These are phyloP conservation scores for Cryptoprocta ferox DNA, from an alignment of 2,797 vertebrate genomes.

Conservation along the genomic window DNA sequence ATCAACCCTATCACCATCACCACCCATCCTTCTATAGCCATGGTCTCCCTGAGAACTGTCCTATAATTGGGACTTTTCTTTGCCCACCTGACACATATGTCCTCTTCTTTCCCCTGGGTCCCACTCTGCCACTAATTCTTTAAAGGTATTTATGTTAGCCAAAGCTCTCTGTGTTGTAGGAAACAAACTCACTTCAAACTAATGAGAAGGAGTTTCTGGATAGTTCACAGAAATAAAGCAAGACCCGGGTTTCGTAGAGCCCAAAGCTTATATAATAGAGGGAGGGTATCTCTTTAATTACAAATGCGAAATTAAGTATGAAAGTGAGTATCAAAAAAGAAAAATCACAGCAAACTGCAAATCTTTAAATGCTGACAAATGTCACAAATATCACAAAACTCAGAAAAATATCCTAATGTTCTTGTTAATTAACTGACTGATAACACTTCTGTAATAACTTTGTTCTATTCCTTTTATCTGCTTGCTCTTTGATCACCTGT, in stretches of 20 bases:
- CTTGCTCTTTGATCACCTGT: neutral
- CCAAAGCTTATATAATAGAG: neutral
- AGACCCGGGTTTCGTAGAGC: neutral
- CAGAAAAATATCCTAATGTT: neutral
- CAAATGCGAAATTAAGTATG: slow-evolving; percentile 13
- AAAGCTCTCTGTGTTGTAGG: neutral
- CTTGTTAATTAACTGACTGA: neutral
- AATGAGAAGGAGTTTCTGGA: neutral
- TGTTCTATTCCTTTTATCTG: neutral
- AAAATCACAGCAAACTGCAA: neutral
- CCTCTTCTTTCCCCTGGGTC: neutral
- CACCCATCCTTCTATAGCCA: no score
- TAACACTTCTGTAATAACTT: neutral
- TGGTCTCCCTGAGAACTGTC: neutral
- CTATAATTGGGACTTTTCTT: neutral
- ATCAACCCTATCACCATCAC: no score
- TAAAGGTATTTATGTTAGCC: neutral
- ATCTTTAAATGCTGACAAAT: slow-evolving; percentile 13
- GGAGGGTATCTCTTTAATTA: neutral
- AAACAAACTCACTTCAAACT: slow-evolving; percentile 1
- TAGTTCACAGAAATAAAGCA: neutral
- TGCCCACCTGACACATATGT: neutral
- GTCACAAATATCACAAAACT: slow-evolving; percentile 4
- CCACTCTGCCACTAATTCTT: neutral
- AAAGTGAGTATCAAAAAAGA: neutral